These are phyloP conservation scores for Ericerus pela DNA, from an alignment of 1,140 invertebrate genomes.

Conservation along the genomic window DNA sequence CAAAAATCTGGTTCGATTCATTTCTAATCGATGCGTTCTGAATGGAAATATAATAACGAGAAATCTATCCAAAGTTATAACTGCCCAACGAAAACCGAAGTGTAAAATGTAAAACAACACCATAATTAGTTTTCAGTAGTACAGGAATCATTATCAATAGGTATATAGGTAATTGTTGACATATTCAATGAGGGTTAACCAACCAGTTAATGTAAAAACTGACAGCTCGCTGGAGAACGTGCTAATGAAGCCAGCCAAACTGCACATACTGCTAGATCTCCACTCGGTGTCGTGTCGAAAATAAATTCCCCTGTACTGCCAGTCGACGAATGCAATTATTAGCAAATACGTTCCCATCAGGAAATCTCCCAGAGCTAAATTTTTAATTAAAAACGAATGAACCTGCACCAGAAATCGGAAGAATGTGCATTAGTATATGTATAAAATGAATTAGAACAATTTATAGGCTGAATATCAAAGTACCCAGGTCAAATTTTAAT, in stretches of 20 bases:
- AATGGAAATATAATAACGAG: slow-evolving; percentile 41
- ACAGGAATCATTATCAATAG: too few relatives aligned
- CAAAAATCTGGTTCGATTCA: slow-evolving; percentile 31
- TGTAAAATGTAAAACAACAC: not conserved
- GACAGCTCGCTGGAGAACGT: slow-evolving; percentile 41
- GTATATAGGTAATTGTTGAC: too few relatives aligned
- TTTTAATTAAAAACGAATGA: slow-evolving; percentile 41
- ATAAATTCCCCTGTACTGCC: slow-evolving; percentile 38
- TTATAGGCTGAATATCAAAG: too few relatives aligned
- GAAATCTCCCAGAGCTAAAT: slow-evolving; percentile 38
- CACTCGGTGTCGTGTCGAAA: slow-evolving; percentile 36
- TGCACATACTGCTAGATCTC: slow-evolving; percentile 36
- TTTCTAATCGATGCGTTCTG: slow-evolving; percentile 31
- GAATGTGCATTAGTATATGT: not conserved
- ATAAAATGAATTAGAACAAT: not conserved
- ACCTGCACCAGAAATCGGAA: slow-evolving; percentile 27
- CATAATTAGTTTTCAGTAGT: too few relatives aligned
- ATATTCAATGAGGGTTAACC: slow-evolving; percentile 15
- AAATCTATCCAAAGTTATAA: slow-evolving; percentile 41
- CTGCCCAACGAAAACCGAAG: slow-evolving; percentile 18
- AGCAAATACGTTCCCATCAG: slow-evolving; percentile 40
- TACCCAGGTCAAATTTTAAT: too few relatives aligned
- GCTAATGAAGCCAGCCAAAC: slow-evolving; percentile 40
- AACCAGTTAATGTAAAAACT: slow-evolving; percentile 37
- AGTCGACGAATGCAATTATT: slow-evolving; percentile 38